Evolutionary conservation across 2,888 invertebrate genomes (phyloP).

Genomic region (Venustoraphidia nigricollis): DNA sequence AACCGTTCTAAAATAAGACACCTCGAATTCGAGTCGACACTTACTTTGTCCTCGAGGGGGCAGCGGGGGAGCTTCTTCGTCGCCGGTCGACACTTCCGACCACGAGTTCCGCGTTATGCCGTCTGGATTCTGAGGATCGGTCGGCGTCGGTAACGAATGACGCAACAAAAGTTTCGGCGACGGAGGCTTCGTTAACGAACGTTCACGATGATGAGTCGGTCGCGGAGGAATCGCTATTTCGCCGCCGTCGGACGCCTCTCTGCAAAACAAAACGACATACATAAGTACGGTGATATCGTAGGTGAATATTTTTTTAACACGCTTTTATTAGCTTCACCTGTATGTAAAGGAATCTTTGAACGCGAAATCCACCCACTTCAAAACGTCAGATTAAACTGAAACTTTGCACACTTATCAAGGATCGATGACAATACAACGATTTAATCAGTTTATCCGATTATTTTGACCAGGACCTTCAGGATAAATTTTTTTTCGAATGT

Average conservation of each 20-base stretch:
- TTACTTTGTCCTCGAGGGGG: conserved; percentile 65
- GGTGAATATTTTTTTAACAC: too few relatives aligned
- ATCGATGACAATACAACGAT: too few relatives aligned
- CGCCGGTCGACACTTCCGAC: conserved; percentile 34
- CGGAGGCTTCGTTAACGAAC: conserved; percentile 36
- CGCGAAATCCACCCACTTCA: too few relatives aligned
- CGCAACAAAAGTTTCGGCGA: conserved; percentile 34
- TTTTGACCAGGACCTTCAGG: too few relatives aligned
- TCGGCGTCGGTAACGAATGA: conserved; percentile 34
- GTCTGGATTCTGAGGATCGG: conserved; percentile 24
- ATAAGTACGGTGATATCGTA: not conserved
- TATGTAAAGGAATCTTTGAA: too few relatives aligned
- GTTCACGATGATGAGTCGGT: conserved; percentile 27
- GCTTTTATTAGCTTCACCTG: too few relatives aligned
- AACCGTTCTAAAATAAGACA: not conserved
- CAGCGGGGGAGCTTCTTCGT: conserved; percentile 57
- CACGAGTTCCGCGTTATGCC: conserved; percentile 36
- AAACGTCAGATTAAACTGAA: too few relatives aligned
- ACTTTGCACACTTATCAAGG: too few relatives aligned
- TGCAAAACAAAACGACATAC: conserved; percentile 9
- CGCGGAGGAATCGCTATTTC: conserved; percentile 33
- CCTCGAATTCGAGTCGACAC: conserved; percentile 8
- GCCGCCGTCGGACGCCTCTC: conserved; percentile 20
- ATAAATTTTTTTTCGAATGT: too few relatives aligned
- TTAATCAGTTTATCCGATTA: not conserved